These are phyloP conservation scores for Hypocryptadius cinnamomeus DNA, from an alignment of 2,113 vertebrate genomes.

Conservation along the genomic window DNA sequence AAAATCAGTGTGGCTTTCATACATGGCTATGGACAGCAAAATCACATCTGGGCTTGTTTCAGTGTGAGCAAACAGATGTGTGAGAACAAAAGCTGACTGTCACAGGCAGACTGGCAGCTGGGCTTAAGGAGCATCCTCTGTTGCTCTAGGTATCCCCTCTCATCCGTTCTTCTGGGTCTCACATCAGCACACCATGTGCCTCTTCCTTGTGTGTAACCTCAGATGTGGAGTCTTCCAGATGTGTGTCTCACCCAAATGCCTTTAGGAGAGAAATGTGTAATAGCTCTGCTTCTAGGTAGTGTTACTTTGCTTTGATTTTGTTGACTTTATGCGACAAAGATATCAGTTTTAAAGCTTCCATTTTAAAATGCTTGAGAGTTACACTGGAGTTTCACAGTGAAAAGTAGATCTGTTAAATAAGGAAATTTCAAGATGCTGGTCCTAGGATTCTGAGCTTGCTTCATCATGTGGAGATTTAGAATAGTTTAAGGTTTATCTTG, in stretches of 20 bases:
- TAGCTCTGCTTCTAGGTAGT: background rate
- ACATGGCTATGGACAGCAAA: background rate
- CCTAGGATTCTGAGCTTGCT: background rate
- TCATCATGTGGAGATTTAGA: background rate
- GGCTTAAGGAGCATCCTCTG: background rate
- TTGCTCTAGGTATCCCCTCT: background rate
- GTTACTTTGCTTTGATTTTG: background rate
- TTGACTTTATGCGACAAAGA: background rate
- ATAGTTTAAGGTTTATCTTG: background rate
- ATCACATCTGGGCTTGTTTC: background rate
- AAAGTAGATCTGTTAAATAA: background rate
- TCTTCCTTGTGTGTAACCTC: background rate
- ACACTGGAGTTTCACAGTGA: background rate
- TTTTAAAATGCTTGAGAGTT: background rate
- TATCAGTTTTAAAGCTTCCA: background rate
- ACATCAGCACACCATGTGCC: rapidly evolving
- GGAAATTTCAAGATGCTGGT: background rate
- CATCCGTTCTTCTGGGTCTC: background rate
- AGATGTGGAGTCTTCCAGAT: background rate
- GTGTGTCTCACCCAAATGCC: background rate
- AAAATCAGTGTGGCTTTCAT: background rate
- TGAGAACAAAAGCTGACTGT: background rate
- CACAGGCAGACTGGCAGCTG: background rate
- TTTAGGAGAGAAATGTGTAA: background rate
- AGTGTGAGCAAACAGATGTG: background rate